phyloP scores from a whole-genome alignment of 2,888 invertebrate genomes.

The Drepana falcataria region DNA sequence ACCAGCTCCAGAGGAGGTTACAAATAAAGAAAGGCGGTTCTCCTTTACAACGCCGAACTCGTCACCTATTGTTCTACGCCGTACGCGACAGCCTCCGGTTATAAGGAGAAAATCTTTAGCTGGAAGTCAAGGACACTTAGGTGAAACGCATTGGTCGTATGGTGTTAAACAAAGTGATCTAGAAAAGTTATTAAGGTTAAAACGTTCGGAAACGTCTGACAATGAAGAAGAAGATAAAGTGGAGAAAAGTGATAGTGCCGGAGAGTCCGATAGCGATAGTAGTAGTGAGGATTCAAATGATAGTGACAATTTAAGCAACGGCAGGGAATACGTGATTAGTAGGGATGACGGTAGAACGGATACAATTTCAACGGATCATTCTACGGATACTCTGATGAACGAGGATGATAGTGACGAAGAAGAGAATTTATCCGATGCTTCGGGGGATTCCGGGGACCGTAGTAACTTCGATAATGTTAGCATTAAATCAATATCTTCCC shows the following conservation, averaged over 20 bases:
- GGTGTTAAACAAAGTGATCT: constrained; percentile 70
- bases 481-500: constrained; percentile 71
- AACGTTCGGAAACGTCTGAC: constrained; percentile 62
- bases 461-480: constrained; percentile 74
- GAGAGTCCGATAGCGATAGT: constrained; percentile 26
- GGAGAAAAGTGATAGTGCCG: constrained; percentile 11
- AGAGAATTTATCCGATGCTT: constrained; percentile 52
- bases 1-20: constrained; percentile 35
- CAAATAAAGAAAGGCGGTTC: constrained; percentile 43
- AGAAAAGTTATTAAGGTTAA: constrained; percentile 63
- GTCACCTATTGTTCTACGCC: constrained; percentile 55
- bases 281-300: constrained; percentile 49
- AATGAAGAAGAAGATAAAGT: constrained; percentile 54
- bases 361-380: constrained; percentile 64
- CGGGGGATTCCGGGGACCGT: constrained; percentile 57
- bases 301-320: constrained; percentile 47
- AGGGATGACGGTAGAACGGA: constrained; percentile 58
- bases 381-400: constrained; percentile 68
- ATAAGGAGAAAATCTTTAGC: constrained; percentile 64
- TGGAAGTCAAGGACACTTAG: constrained; percentile 43
- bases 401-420: constrained; percentile 62
- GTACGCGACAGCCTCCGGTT: constrained; percentile 66
- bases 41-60: constrained; percentile 58
- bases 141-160: constrained; percentile 70
- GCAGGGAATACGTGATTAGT: constrained; percentile 57